Evolutionary conservation across 2,797 vertebrate genomes (phyloP), one percentile per base, ranked within the genome.

Genomic region (Apogon talboti): DNA sequence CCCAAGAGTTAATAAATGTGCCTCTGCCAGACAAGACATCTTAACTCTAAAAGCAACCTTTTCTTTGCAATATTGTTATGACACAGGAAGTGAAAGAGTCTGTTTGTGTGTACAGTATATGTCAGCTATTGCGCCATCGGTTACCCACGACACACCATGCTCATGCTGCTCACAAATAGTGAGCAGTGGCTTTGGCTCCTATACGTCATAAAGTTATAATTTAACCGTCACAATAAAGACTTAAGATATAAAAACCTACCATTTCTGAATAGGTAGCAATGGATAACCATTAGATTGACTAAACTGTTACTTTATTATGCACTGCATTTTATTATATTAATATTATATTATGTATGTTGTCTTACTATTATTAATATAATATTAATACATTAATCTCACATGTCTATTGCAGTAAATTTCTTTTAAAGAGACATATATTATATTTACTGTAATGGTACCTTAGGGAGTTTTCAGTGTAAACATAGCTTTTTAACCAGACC

Each of bases 91-190:
- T 71, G 69, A 76, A 56, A 73, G 51, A 40, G 63, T 57, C 5
- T 50, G 13, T 66, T 40, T 15, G 30, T 33, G 46, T 33, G 14
- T 33, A 48, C 49, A 67, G 47, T 63, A n/a, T n/a, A n/a, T n/a
- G n/a, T 49, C 10, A 58, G 62, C 40, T 21, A 54, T 43, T 2
- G 2, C 48, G 30, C 38, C 18, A 12, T 38, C 62, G n/a, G n/a
- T n/a, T 33, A 53, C 74, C 74, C 82, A 74, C 78, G n/a, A 71
- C 10, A 70, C 56, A 85, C 83, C 70, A 81, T 79, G 69, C 14
- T 35, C 2, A 24, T 24, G 60, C 64, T 50, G 47, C 16, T 47
- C 40, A 43, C 44, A 6, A n/a, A 6, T 28, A 28, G 24, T 7
- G 11, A 58, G 51, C 37, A 67, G 63, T 42, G 28, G 40, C 54